Conservation (phyloP, 2,888 invertebrate species). For the Teinopalpus imperialis region DNA sequence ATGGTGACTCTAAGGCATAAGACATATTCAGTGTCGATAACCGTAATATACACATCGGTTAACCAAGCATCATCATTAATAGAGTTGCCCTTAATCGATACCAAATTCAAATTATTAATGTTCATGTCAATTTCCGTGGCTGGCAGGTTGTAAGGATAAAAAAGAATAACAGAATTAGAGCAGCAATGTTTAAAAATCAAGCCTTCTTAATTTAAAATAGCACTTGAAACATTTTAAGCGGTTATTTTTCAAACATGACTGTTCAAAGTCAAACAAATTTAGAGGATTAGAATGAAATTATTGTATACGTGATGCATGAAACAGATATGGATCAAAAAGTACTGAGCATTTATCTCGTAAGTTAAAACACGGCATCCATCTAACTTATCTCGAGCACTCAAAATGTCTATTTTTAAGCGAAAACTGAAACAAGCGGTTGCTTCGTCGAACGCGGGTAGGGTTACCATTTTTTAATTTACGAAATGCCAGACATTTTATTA, state of each 20-base stretch:
- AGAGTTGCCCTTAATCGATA: slow-evolving; percentile 4
- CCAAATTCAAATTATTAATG: no score
- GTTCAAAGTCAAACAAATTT: slow-evolving; percentile 36
- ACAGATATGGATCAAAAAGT: slow-evolving; percentile 50
- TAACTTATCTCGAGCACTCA: slow-evolving; percentile 76
- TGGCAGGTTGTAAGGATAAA: no score
- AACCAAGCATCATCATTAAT: background rate
- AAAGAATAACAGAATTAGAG: no score
- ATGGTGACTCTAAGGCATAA: slow-evolving; percentile 43
- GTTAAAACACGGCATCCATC: slow-evolving; percentile 63
- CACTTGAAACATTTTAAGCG: slow-evolving; percentile 17
- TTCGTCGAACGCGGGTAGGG: slow-evolving; percentile 24
- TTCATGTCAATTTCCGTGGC: no score
- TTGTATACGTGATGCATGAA: slow-evolving; percentile 36
- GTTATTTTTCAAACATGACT: slow-evolving; percentile 26
- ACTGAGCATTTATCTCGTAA: slow-evolving; percentile 58
- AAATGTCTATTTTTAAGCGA: slow-evolving; percentile 77
- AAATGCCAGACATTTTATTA: slow-evolving; percentile 23
- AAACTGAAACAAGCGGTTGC: slow-evolving; percentile 43
- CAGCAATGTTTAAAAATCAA: no score
- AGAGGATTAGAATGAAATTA: slow-evolving; percentile 49
- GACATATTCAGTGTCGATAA: slow-evolving; percentile 33
- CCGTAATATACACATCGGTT: slow-evolving; percentile 3
- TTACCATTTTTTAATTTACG: slow-evolving; percentile 23
- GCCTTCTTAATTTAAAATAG: slow-evolving; percentile 20